Evolutionary conservation across 2,113 vertebrate genomes (phyloP), one percentile per base, ranked within the genome.

Genomic region (Glaucomys volans): DNA sequence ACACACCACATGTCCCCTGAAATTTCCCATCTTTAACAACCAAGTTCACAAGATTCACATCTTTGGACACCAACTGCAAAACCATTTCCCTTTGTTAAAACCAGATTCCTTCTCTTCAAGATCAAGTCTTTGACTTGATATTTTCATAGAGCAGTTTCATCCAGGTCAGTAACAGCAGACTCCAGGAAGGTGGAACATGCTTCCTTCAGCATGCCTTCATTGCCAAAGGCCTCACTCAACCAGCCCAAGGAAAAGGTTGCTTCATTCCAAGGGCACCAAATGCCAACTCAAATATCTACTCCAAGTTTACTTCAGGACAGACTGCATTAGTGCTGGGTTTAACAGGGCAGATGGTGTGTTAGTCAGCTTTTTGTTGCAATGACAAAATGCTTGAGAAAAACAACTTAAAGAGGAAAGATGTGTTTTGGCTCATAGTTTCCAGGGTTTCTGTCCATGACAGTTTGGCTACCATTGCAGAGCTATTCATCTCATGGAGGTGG

Each of bases 231-330:
- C 67, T 82, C 47, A 26, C 32, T 17, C 74, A 76, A 47, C 28
- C 11, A 91, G 59, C 35, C 76, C 50, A 80, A 66, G 44, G 40
- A 42, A 83, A 90, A 75, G 18, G 20, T 10, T n/a, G 28, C 67
- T 82, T 77, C 22, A 42, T 97, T 71, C 84, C 79, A 91, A 76
- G 62, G 87, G 66, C 35, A 95, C 37, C 18, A 42, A 37, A 57
- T 18, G 18, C 54, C 79, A 82, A 35, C 52, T 79, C 62, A 77
- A 66, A n/a, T 71, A 86, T 16, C 44, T 62, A 85, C 26, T 62
- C 18, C 59, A 52, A 79, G 54, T 64, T 76, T 32, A 66, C 59
- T 75, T 52, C 52, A 87, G 79, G 18, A 74, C 30, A 47, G 30
- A n/a, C 18, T 71, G 57, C 44, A 7, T 24, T 26, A 24, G 22